These are phyloP conservation scores for Limnephilus auricula DNA, from an alignment of 2,888 invertebrate genomes.

Conservation along the genomic window DNA sequence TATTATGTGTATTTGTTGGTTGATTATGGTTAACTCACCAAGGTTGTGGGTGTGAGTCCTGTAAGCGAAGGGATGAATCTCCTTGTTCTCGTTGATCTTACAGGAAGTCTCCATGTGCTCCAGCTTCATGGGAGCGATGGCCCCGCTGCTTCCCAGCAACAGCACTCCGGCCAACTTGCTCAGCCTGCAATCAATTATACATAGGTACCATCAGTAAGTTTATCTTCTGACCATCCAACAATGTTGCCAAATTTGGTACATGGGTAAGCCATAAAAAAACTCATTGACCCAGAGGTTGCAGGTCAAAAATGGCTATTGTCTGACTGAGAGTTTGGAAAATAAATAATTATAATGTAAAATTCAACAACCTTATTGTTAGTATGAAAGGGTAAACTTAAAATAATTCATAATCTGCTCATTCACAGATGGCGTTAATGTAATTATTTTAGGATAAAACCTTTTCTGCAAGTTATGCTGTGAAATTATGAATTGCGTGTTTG, in stretches of 20 bases:
- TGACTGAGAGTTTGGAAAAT: too few species aligned
- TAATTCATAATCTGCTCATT: too few species aligned
- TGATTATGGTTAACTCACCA: slow-evolving; percentile 74
- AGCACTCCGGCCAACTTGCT: slow-evolving; percentile 94
- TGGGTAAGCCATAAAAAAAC: neutral
- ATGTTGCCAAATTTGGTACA: neutral
- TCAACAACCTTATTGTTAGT: too few species aligned
- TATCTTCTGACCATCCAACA: neutral
- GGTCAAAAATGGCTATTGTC: too few species aligned
- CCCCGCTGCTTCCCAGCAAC: slow-evolving; percentile 91
- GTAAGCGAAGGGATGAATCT: slow-evolving; percentile 96
- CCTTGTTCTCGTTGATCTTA: slow-evolving; percentile 86
- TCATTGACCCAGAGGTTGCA: too few species aligned
- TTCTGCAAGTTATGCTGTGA: too few species aligned
- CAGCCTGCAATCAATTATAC: slow-evolving; percentile 77
- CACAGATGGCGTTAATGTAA: too few species aligned
- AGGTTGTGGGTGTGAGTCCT: slow-evolving; percentile 95
- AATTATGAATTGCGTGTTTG: too few species aligned
- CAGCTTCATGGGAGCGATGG: slow-evolving; percentile 82
- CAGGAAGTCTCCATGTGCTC: slow-evolving; percentile 97
- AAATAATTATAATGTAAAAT: too few species aligned
- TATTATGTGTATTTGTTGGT: neutral
- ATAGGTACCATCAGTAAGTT: neutral
- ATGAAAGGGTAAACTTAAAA: too few species aligned
- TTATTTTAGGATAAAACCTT: too few species aligned